Conservation (phyloP, 2,888 invertebrate species). For the Imbricaverruca yamaguchii region DNA sequence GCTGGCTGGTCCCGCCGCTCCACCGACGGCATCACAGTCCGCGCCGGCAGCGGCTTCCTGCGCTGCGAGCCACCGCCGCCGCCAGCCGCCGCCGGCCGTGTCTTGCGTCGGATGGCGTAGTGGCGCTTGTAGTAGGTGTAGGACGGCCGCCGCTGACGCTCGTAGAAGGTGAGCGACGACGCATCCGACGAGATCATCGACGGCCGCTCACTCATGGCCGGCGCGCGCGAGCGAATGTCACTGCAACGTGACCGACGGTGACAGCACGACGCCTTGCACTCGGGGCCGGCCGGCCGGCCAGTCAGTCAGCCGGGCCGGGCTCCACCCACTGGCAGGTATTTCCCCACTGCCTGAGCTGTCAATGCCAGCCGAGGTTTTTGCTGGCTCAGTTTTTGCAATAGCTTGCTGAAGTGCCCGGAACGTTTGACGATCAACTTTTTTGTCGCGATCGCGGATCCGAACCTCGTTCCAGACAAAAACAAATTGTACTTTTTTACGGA, state of each 20-base stretch:
- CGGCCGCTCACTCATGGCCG: background rate
- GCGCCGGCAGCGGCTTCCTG: background rate
- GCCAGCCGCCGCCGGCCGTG: background rate
- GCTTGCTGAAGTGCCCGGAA: too few species aligned
- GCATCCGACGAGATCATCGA: background rate
- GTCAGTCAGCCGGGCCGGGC: too few species aligned
- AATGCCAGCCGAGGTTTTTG: too few species aligned
- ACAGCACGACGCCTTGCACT: too few species aligned
- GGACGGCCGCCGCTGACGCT: slow-evolving; percentile 20
- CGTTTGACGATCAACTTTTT: too few species aligned
- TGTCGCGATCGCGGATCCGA: too few species aligned
- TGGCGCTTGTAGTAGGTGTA: slow-evolving; percentile 23
- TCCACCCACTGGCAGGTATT: too few species aligned
- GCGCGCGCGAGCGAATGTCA: background rate
- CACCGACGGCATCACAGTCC: background rate
- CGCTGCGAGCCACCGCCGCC: background rate
- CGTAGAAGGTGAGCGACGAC: background rate
- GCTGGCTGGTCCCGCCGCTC: background rate
- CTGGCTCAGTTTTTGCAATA: too few species aligned
- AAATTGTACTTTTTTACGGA: too few species aligned
- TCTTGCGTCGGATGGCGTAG: slow-evolving; percentile 17
- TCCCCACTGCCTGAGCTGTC: too few species aligned
- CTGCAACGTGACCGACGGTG: background rate
- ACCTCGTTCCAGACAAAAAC: too few species aligned
- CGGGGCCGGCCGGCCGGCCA: too few species aligned